Conservation (phyloP, 2,797 vertebrate genomes). For the Carcharodon carcharias region DNA sequence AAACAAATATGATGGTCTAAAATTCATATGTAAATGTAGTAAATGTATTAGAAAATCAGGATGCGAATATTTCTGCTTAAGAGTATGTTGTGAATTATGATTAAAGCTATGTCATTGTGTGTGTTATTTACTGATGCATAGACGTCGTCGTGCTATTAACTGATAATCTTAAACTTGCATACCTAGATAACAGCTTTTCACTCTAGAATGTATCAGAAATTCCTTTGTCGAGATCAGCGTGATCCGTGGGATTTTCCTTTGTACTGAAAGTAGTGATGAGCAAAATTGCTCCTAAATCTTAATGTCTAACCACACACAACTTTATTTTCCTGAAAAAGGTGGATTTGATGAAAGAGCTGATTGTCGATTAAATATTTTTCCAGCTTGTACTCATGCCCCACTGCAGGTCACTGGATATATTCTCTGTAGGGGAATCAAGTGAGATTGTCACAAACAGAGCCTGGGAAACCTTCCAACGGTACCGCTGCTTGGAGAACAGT, state of each 20-base stretch:
- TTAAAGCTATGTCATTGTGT: background rate
- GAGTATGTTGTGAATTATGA: background rate
- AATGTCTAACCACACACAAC: background rate
- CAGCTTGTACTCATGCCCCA: constrained; percentile 93
- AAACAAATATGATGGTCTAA: background rate
- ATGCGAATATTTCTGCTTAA: background rate
- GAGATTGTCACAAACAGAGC: constrained; percentile 62
- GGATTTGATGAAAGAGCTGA: background rate
- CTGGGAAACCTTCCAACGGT: constrained; percentile 91
- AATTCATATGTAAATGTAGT: background rate
- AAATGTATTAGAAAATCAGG: background rate
- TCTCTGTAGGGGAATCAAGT: constrained; percentile 68
- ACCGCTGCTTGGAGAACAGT: constrained; percentile 91
- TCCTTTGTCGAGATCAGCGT: background rate
- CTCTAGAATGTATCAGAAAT: background rate
- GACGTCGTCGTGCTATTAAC: background rate
- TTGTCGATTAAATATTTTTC: background rate
- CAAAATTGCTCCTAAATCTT: background rate
- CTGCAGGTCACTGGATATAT: constrained; percentile 88
- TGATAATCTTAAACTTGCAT: background rate
- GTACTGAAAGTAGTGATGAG: background rate
- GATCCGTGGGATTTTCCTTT: background rate
- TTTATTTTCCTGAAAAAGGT: background rate
- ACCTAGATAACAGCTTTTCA: background rate
- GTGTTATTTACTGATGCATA: background rate